A percentile compares a stretch with the other conserved stretches of the same genome.
Conservation (phyloP, 2,113 vertebrate species). For the Cinclus cinclus region DNA sequence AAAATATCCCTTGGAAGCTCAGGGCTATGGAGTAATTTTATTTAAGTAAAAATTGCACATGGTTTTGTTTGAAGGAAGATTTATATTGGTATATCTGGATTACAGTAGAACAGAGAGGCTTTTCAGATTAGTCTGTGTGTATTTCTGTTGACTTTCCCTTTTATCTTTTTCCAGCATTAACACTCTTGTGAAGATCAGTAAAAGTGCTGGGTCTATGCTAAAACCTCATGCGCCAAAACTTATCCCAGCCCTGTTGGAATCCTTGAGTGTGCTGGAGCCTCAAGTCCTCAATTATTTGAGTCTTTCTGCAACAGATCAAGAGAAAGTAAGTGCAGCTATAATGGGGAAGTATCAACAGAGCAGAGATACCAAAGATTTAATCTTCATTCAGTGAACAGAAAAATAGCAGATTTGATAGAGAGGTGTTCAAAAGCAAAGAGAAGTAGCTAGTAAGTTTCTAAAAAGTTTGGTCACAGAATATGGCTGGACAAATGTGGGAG, state of each 20-base stretch:
- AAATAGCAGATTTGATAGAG: neutral
- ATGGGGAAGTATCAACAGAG: neutral
- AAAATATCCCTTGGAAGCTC: neutral
- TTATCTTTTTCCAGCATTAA: slow-evolving; percentile 81
- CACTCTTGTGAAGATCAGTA: slow-evolving; percentile 97
- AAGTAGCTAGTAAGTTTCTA: neutral
- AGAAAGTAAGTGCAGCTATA: slow-evolving; percentile 83
- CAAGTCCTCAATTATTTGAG: slow-evolving; percentile 98
- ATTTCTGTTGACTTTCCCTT: neutral
- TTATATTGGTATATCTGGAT: neutral
- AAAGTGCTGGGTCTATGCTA: slow-evolving; percentile 90
- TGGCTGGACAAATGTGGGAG: neutral
- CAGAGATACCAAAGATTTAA: neutral
- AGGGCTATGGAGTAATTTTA: neutral
- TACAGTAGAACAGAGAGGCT: neutral
- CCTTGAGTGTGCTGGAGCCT: slow-evolving; percentile 91
- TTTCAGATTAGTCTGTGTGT: neutral
- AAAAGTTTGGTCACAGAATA: neutral
- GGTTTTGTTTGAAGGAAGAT: neutral
- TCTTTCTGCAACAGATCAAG: slow-evolving; percentile 93
- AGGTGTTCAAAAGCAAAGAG: neutral
- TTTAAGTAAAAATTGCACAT: neutral
- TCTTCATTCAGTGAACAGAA: neutral
- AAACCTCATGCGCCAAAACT: slow-evolving; percentile 92
- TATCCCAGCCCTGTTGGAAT: slow-evolving; percentile 92